Base-by-base conservation (phyloP, 2,797 vertebrate genomes). In the Phoeniculus purpureus region DNA sequence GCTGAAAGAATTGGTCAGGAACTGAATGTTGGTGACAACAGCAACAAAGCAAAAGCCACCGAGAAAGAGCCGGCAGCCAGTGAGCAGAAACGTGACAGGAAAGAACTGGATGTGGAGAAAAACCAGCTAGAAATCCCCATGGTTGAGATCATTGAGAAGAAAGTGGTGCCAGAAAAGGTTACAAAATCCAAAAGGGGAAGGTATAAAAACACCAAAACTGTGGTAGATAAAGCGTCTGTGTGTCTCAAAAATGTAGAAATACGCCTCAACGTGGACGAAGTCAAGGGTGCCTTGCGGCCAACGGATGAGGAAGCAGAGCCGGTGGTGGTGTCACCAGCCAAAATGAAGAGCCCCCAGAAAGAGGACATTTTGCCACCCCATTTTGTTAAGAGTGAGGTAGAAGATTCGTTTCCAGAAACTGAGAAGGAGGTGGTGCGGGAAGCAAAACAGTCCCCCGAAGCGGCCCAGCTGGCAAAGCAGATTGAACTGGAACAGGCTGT, bases 401-500 rank as follows among this genome's bases (percentile, higher is more conserved):
- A 97, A 78, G 94, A 96, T 43, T 47, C 90, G 0, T 95, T 96
- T 58, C 92, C 87, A 21, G 97, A 97, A 37, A 73, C 68, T 8
- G 97, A 98, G 77, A 98, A 97, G 27, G 98, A 98, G 55, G 96
- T 78, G 6, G 15, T 58, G 3, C 96, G 97, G 70, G 98, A 99
- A 73, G 81, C 97, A 18, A 97, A 96, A 40, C 93, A 82, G 51
- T 97, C 98, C n/a, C 98, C 99, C 3, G 98, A 98, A 87, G 98
- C 97, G 34, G 97, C 97, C 29, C 98, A 98, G 79, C 95, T 99
- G 85, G 98, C 99, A 47, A 98, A 96, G 70, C 99, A 99, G 96
- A 99, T 98, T 72, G 99, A 99, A 91, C 97, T 99, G 0, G 99
- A 99, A 93, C 98, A 98, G 93, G 99, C 99, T 0, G 99, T 99